Conservation (phyloP, 2,888 invertebrate genomes). For the Drosophila setosimentum region DNA sequence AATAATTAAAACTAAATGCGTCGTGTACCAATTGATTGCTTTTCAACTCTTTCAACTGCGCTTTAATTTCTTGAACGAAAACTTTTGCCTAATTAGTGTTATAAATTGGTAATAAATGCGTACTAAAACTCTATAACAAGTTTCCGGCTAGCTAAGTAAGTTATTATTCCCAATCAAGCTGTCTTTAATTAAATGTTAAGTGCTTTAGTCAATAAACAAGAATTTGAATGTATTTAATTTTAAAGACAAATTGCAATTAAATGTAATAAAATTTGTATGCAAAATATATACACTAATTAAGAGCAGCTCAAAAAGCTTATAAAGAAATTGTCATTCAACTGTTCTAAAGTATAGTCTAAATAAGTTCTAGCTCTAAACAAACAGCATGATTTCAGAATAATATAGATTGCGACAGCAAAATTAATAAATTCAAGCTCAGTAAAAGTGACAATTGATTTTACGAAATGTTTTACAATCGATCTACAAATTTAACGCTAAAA, state of each 20-base stretch:
- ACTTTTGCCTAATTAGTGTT: not conserved
- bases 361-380: not conserved
- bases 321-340: not conserved
- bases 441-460: not conserved
- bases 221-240: not conserved
- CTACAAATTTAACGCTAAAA: constrained; percentile 10
- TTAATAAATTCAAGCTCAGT: not conserved
- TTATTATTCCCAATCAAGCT: not conserved
- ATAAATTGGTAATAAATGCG: not conserved
- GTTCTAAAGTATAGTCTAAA: not conserved
- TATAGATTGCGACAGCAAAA: not conserved
- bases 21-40: not conserved
- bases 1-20: not conserved
- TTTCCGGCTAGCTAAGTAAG: not conserved
- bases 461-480: constrained; percentile 1
- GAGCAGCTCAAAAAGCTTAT: not conserved
- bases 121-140: no score
- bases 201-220: not conserved
- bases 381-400: not conserved
- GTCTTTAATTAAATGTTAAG: no score
- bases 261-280: not conserved
- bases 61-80: not conserved
- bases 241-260: not conserved
- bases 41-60: not conserved
- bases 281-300: no score